Evolutionary conservation across 1,140 invertebrate genomes (phyloP), one percentile per base, ranked within the genome.

Genomic region (Oncopeltus fasciatus): DNA sequence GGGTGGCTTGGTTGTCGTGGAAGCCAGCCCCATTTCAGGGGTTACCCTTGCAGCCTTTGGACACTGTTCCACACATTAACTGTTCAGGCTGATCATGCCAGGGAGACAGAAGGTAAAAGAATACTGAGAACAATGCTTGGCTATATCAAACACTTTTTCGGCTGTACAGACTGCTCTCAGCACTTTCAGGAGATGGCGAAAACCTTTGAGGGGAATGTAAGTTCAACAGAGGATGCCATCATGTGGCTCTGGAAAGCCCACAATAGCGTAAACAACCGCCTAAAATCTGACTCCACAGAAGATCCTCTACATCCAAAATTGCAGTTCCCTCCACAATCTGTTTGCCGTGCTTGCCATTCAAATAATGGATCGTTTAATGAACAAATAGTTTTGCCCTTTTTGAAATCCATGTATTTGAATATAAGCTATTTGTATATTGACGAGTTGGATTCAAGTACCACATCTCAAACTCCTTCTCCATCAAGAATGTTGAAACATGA

Each of bases 11-110:
- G 84, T 12, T 99, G 96, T 72, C 77, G 79, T 68, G 91, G 92
- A 8, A 92, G 87, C 70, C 73, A 77, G 47, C 72, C 83, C 1
- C 75, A 79, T 33, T 80, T 77, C 56, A 80, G 95, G 53, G 92
- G 94, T n/a, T 98, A 92, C 72, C 90, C 94, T 0, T 99, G 96
- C 76, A 86, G 90, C 0, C 74, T 99, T 16, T 99, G 96, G 96
- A 88, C 83, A 33, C 76, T 95, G 62, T 99, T 98, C 72, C 96
- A 99, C 71, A 89, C 86, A 47, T 73, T 99, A 24, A 93, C 91
- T 11, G 88, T 96, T 0, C 86, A 86, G 71, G 84, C 86, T 53
- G 65, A 72, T 2, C 72, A 72, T 26, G 70, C 76, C 33, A 70
- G 75, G 0, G 71, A 74, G 47, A 29, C 65, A 44, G 67, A 74